Conservation (phyloP, 2,113 vertebrate species). For the Hydropotes inermis region DNA sequence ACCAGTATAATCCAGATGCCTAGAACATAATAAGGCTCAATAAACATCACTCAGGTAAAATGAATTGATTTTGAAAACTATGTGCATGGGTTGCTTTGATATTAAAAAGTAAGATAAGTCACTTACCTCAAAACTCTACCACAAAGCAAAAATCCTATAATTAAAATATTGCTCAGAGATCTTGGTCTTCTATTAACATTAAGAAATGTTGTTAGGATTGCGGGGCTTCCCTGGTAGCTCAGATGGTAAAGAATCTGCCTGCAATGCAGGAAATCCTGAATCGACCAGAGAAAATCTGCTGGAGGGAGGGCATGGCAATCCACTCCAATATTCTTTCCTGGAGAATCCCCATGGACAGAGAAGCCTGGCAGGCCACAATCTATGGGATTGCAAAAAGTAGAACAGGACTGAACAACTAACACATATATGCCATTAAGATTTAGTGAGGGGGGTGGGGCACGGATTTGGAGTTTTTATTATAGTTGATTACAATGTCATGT, state of each 20-base stretch:
- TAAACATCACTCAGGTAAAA: background rate
- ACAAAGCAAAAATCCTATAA: background rate
- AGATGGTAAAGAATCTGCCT: background rate
- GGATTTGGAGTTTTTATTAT: background rate
- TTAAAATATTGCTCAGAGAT: background rate
- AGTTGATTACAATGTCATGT: background rate
- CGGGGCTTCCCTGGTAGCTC: background rate
- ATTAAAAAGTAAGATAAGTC: background rate
- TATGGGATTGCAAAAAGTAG: background rate
- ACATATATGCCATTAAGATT: background rate
- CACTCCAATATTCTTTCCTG: background rate
- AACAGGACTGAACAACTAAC: background rate
- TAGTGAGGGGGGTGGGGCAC: fast-evolving
- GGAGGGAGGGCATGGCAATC: background rate
- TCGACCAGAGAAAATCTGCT: background rate
- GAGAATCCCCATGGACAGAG: background rate
- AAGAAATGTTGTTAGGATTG: background rate
- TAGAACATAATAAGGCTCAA: background rate
- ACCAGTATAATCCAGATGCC: background rate
- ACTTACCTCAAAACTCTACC: background rate
- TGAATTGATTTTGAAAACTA: background rate
- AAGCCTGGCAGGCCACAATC: background rate
- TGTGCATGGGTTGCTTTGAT: background rate
- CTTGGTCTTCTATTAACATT: background rate
- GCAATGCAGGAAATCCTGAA: background rate